Conservation (phyloP, 1,140 invertebrate genomes). For the Melanaphis sacchari region DNA sequence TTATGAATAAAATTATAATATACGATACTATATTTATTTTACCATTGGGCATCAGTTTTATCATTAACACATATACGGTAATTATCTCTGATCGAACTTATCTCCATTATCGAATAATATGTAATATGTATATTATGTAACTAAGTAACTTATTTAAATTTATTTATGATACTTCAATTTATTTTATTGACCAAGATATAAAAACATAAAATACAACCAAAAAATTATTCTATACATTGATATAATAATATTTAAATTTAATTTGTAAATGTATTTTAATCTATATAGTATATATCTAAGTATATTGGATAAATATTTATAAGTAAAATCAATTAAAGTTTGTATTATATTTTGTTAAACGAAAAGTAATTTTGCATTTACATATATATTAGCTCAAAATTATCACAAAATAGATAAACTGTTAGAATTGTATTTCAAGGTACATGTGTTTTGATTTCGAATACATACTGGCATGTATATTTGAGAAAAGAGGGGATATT, state of each 20-base stretch:
- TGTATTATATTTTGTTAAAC: not conserved
- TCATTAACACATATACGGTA: too few relatives aligned
- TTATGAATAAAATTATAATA: not conserved
- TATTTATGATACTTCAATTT: too few relatives aligned
- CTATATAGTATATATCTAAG: too few relatives aligned
- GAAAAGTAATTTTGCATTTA: not conserved
- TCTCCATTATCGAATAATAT: too few relatives aligned
- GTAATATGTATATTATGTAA: too few relatives aligned
- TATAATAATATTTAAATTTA: slow-evolving; percentile 9
- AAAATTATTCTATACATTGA: not conserved
- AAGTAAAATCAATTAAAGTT: not conserved
- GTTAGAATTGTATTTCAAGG: not conserved
- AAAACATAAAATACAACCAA: too few relatives aligned
- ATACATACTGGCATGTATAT: not conserved
- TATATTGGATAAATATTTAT: not conserved
- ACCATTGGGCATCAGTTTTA: too few relatives aligned
- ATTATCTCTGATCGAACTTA: too few relatives aligned
- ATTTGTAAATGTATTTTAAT: not conserved
- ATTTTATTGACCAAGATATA: too few relatives aligned
- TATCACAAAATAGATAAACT: not conserved
- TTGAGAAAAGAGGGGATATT: not conserved
- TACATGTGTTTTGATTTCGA: not conserved
- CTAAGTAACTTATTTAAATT: too few relatives aligned
- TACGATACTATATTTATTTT: too few relatives aligned
- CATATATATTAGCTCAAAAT: not conserved